Conservation (phyloP, 2,113 vertebrate genomes). For the Baryphthengus martii region DNA sequence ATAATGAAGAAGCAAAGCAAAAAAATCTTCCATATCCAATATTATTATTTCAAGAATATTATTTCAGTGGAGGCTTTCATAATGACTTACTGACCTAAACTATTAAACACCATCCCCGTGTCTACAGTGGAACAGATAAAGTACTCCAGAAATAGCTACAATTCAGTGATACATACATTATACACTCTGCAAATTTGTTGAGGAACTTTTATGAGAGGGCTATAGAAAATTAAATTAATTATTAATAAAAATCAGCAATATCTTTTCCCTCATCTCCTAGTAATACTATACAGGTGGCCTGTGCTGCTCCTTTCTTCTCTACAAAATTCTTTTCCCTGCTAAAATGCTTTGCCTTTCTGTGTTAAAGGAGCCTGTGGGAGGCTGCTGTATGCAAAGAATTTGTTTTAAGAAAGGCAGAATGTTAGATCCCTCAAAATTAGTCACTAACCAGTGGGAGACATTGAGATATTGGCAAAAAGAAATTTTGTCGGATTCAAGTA, state of each 20-base stretch:
- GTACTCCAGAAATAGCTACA: slow-evolving; percentile 33
- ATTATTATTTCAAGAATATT: background rate
- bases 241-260: slow-evolving; percentile 45
- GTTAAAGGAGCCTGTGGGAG: slow-evolving; percentile 42
- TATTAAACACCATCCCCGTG: background rate
- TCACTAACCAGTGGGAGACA: slow-evolving; percentile 43
- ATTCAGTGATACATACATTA: slow-evolving; percentile 5
- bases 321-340: background rate
- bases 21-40: background rate
- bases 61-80: slow-evolving; percentile 23
- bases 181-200: slow-evolving; percentile 17
- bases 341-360: slow-evolving; percentile 23
- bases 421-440: slow-evolving; percentile 46
- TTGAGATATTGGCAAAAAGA: background rate
- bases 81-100: slow-evolving; percentile 31
- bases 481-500: background rate
- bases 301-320: background rate
- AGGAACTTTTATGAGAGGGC: slow-evolving; percentile 14
- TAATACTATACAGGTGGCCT: slow-evolving; percentile 7
- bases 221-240: slow-evolving; percentile 55
- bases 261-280: background rate
- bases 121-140: slow-evolving; percentile 4
- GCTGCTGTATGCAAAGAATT: slow-evolving; percentile 51
- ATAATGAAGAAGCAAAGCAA: background rate
- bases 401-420: slow-evolving; percentile 53